Base-by-base conservation (phyloP, 2,888 invertebrate species). In the Ormyrus labotus region DNA sequence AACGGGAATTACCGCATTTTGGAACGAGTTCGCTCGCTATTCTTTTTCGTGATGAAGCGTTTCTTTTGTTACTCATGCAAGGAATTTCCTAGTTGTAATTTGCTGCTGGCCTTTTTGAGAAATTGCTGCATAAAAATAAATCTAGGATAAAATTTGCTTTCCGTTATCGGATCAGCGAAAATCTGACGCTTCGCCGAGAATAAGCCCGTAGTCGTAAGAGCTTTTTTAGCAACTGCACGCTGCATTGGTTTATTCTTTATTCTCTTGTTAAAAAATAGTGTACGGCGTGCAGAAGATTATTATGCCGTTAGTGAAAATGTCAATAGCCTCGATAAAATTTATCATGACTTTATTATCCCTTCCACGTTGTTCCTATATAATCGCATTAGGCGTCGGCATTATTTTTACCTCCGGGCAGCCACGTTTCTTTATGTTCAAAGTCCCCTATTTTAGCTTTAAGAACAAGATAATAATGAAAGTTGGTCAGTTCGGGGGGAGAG, bases 391-490 rank as follows among this genome's bases (percentile, higher is more conserved):
- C 34, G 34, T 34, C 34, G 34, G 4, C 34, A 34, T 34, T 34
- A 34, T 34, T 34, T 34, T 34, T 34, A 34, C 34, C 34, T 34
- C 34, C 34, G 34, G 34, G 34, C 34, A 34, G 34, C 34, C 34
- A 2, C 34, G 6, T 57, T 6, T 19, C 51, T 72, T 11, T 34
- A 61, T 4, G 51, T 55, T 13, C 53, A 55, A 55, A 55, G 55
- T 45, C 55, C 50, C 51, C 10, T 58, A 51, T 68, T 60, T 74
- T 48, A 55, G 34, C 57, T 74, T 58, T 53, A 75, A 69, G 61
- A 47, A 61, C 8, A 50, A 67, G 53, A 67, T 72, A 67, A 47
- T 72, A 78, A 71, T 60, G 71, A 78, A 72, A 78, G 78, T 72
- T 78, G 78, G 78, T 72, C 71, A 71, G 60, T 71, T 70, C 50